Conservation (phyloP, 2,888 invertebrate species). For the Aphrophora alni region DNA sequence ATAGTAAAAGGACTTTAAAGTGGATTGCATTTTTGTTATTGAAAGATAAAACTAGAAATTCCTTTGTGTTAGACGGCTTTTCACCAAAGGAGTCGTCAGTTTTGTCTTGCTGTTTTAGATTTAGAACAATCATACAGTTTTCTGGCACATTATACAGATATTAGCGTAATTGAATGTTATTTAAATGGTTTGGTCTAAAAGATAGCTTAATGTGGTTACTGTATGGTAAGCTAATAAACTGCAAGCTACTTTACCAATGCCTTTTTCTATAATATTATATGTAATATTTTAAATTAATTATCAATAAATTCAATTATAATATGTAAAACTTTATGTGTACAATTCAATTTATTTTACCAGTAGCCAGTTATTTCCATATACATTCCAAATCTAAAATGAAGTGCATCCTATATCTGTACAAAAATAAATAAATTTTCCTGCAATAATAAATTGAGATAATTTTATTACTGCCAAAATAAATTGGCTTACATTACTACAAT, state of each 20-base stretch:
- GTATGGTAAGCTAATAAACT: slow-evolving; percentile 7
- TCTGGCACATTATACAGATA: slow-evolving; percentile 6
- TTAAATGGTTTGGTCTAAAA: neutral
- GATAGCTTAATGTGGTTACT: slow-evolving; percentile 4
- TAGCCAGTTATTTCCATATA: too few relatives aligned
- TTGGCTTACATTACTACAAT: too few relatives aligned
- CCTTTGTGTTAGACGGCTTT: neutral
- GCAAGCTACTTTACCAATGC: slow-evolving; percentile 38
- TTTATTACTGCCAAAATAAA: too few relatives aligned
- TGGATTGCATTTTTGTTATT: slow-evolving; percentile 31
- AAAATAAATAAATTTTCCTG: too few relatives aligned
- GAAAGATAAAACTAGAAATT: neutral
- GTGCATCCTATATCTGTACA: too few relatives aligned
- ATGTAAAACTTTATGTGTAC: neutral
- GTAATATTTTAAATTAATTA: neutral
- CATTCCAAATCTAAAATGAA: too few relatives aligned
- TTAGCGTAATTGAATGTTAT: neutral
- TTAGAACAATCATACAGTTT: slow-evolving; percentile 7
- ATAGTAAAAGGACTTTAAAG: slow-evolving; percentile 38
- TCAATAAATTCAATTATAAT: slow-evolving; percentile 4
- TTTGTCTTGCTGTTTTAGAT: slow-evolving; percentile 6
- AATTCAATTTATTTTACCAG: too few relatives aligned
- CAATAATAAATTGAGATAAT: too few relatives aligned
- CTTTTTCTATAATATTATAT: slow-evolving; percentile 34
- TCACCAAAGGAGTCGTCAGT: neutral